phyloP scores from a whole-genome alignment of 2,888 invertebrate species.

The Seira ritae region DNA sequence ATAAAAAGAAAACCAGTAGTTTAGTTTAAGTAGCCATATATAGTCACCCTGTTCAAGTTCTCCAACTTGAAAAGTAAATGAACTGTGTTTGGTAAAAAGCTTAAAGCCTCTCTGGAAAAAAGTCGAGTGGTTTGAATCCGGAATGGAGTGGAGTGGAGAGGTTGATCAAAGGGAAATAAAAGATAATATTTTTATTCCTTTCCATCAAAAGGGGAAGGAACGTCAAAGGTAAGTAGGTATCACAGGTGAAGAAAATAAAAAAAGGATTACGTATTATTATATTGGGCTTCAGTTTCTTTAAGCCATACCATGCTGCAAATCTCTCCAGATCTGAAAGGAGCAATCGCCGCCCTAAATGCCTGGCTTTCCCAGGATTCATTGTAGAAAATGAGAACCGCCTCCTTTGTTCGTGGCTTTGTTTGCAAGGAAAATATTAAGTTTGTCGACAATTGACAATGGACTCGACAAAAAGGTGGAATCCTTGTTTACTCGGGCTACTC shows the following conservation, averaged over 20 bases:
- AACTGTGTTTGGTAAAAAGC: not conserved
- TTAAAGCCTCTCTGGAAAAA: not conserved
- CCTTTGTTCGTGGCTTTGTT: no score
- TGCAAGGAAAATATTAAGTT: not conserved
- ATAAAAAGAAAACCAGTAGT: no score
- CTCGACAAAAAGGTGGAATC: no score
- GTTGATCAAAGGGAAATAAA: not conserved
- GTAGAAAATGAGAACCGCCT: no score
- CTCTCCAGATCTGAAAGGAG: no score
- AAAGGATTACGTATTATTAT: not conserved
- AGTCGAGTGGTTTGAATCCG: not conserved
- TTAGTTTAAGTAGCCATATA: no score
- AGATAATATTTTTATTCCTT: not conserved
- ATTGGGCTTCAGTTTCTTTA: not conserved
- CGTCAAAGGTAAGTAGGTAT: not conserved
- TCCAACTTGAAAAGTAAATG: no score
- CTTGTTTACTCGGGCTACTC: not conserved
- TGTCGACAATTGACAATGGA: not conserved
- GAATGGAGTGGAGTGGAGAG: no score
- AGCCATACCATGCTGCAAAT: no score
- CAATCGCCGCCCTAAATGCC: no score
- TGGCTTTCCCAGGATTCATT: no score
- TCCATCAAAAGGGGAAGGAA: not conserved
- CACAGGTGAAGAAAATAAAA: slow-evolving; percentile 9
- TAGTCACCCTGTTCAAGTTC: no score